Evolutionary conservation across 2,113 vertebrate genomes (phyloP).

Genomic region (Garra rufa): DNA sequence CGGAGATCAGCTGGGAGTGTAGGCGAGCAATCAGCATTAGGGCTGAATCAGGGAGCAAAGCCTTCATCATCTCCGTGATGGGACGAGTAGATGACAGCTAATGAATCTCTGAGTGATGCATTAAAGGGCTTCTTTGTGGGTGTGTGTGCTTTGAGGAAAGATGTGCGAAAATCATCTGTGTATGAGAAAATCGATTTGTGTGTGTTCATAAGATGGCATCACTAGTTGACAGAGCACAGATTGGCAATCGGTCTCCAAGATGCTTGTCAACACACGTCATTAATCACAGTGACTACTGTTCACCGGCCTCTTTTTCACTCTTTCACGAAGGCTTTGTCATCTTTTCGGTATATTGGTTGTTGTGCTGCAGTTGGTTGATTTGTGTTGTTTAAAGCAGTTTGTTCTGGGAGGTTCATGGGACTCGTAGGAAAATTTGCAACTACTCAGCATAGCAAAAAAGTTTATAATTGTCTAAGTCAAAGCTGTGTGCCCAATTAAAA

Average conservation of each 20-base stretch:
- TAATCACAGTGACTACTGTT: constrained; percentile 16
- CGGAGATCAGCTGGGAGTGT: constrained; percentile 38
- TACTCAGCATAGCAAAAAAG: neutral
- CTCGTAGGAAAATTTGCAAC: neutral
- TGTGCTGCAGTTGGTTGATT: neutral
- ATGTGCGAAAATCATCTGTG: constrained; percentile 2
- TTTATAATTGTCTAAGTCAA: neutral
- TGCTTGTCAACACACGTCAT: neutral
- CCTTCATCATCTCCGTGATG: constrained; percentile 41
- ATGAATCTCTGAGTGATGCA: constrained; percentile 52
- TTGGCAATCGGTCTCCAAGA: constrained; percentile 34
- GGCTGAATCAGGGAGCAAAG: constrained; percentile 41
- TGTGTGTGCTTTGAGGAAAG: neutral
- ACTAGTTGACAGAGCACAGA: constrained; percentile 29
- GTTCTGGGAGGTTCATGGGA: constrained; percentile 3
- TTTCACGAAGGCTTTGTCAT: neutral
- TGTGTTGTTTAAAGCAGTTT: neutral
- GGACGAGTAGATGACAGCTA: constrained; percentile 42
- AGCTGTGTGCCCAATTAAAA: neutral
- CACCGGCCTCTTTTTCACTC: neutral
- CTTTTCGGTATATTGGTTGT: neutral
- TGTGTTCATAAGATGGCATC: constrained; percentile 29
- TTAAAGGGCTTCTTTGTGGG: constrained; percentile 38
- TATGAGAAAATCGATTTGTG: neutral
- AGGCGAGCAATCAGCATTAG: constrained; percentile 43